Conservation (phyloP, 2,888 invertebrate species). For the Callimorpha dominula region DNA sequence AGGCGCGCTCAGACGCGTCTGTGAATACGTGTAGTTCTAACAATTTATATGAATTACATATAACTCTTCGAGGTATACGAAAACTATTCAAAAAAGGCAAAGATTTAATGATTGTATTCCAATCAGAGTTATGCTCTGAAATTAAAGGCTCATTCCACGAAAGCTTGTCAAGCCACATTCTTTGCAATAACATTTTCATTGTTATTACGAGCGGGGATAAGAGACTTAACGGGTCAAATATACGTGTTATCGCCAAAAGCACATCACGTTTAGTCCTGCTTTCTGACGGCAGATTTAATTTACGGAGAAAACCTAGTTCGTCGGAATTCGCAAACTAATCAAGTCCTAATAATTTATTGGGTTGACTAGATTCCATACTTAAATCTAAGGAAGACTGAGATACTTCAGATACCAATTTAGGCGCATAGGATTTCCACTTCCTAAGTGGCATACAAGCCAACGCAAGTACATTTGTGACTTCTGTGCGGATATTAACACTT, state of each 20-base stretch:
- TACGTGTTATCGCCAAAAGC: not conserved
- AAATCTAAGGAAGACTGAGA: not conserved
- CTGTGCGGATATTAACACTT: not conserved
- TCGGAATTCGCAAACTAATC: not conserved
- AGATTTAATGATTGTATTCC: not conserved
- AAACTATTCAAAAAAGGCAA: too few species aligned
- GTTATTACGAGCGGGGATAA: not conserved
- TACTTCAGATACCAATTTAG: not conserved
- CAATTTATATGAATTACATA: too few species aligned
- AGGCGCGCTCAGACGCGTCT: too few species aligned
- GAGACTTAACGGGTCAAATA: not conserved
- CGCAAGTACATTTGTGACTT: not conserved
- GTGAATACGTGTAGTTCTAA: too few species aligned
- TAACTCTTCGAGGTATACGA: too few species aligned
- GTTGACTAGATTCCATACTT: not conserved
- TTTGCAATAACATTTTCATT: not conserved
- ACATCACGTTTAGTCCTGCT: not conserved
- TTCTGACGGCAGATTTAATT: too few species aligned
- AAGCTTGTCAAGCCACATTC: not conserved
- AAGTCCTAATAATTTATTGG: not conserved
- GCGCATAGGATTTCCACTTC: not conserved
- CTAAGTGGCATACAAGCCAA: not conserved
- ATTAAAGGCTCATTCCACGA: not conserved
- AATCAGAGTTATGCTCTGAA: not conserved
- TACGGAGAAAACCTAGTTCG: not conserved